Percentiles rank a stretch among this genome's conserved stretches.
Conservation (phyloP, 1,140 invertebrate genomes). For the Ceratoteleas bidentatus region DNA sequence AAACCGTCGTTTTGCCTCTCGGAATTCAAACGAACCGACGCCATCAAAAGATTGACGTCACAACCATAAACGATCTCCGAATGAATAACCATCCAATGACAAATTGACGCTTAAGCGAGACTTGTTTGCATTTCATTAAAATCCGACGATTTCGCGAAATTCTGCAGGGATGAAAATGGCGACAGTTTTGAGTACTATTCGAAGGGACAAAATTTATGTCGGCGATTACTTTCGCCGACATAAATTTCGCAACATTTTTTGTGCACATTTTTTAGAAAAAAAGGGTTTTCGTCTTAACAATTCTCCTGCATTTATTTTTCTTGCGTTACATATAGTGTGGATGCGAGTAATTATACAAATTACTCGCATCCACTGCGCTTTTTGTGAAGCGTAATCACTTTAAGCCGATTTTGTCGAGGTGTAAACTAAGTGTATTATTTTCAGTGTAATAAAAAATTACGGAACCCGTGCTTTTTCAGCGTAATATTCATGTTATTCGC, state of each 20-base stretch:
- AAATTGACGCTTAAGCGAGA: neutral
- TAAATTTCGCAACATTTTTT: too few species aligned
- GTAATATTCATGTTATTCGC: neutral
- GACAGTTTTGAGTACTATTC: neutral
- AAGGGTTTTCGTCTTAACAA: too few species aligned
- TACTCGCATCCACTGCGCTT: slow-evolving; percentile 1
- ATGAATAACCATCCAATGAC: neutral
- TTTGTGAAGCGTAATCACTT: slow-evolving; percentile 13
- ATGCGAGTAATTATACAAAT: slow-evolving; percentile 18
- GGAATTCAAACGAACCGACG: too few species aligned
- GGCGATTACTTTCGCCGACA: too few species aligned
- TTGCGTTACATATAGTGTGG: neutral
- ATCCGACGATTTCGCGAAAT: neutral
- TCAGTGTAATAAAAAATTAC: neutral
- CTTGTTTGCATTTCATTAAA: neutral
- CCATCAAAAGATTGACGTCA: neutral
- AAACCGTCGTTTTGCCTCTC: too few species aligned
- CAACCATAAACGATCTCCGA: slow-evolving; percentile 1
- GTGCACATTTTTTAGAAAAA: too few species aligned
- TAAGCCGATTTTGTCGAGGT: slow-evolving; percentile 14
- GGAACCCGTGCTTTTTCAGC: neutral
- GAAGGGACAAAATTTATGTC: too few species aligned
- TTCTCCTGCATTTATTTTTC: slow-evolving; percentile 13
- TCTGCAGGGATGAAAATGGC: neutral
- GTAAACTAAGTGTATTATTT: slow-evolving; percentile 12